These are phyloP conservation scores for Pogona vitticeps DNA, from an alignment of 2,113 vertebrate genomes.

Conservation along the genomic window DNA sequence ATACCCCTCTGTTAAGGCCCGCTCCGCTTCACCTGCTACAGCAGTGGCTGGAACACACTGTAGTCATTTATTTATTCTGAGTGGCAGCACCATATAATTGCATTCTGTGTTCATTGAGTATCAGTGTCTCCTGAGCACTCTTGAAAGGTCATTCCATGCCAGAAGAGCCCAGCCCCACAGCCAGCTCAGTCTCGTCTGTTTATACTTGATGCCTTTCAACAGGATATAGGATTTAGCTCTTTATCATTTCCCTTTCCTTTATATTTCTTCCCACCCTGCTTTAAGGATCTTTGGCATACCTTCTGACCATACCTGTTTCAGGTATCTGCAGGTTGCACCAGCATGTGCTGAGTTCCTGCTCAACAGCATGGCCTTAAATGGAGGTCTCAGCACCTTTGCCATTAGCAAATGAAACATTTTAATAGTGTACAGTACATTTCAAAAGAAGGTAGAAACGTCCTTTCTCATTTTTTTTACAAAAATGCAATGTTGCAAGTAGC, in stretches of 20 bases:
- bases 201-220: constrained; percentile 28
- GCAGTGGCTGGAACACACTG: not conserved
- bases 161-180: constrained; percentile 46
- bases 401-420: no score
- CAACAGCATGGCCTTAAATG: not conserved
- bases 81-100: constrained; percentile 67
- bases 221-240: not conserved
- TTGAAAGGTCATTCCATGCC: constrained; percentile 64
- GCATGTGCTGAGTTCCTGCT: not conserved
- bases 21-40: constrained; percentile 40
- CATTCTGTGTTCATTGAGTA: constrained; percentile 64
- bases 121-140: constrained; percentile 19
- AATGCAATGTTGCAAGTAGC: not conserved
- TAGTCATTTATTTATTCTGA: constrained; percentile 42
- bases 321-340: not conserved
- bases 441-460: not conserved
- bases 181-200: constrained; percentile 35
- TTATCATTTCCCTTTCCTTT: not conserved
- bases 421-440: not conserved
- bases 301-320: not conserved
- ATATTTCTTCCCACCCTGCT: not conserved
- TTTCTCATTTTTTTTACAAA: not conserved
- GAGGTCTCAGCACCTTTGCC: not conserved
- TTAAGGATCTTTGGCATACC: not conserved
- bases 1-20: not conserved